Evolutionary conservation across 92 coral and sea anemone species (phyloP).

Genomic region (Desmophyllum pertusum): DNA sequence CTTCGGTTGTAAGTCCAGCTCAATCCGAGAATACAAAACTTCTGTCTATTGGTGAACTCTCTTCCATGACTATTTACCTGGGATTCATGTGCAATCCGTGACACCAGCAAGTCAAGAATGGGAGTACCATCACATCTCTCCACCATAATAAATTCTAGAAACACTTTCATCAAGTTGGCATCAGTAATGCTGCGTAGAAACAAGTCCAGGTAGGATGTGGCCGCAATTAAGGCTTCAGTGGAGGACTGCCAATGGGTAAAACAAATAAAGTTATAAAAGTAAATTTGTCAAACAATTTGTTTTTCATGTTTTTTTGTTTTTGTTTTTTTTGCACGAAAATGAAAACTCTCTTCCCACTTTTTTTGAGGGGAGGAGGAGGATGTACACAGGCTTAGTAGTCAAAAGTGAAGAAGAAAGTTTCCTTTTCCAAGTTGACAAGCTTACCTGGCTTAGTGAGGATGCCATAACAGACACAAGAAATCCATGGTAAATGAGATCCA

Average conservation of each 20-base stretch:
- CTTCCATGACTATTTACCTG: constrained; percentile 62
- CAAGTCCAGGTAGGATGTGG: constrained; percentile 93
- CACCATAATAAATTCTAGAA: constrained; percentile 83
- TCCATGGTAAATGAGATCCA: constrained; percentile 95
- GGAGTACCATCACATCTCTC: constrained; percentile 84
- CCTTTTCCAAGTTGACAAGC: not conserved
- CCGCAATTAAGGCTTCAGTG: constrained; percentile 92
- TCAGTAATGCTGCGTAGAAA: constrained; percentile 96
- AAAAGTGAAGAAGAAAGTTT: too few relatives aligned
- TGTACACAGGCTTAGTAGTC: too few relatives aligned
- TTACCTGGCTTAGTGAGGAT: constrained; percentile 92
- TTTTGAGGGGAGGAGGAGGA: too few relatives aligned
- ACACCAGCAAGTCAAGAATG: constrained; percentile 82
- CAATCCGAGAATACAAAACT: too few relatives aligned
- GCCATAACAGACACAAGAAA: constrained; percentile 99
- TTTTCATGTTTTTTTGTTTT: too few relatives aligned
- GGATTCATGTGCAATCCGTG: constrained; percentile 86
- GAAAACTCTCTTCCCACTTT: too few relatives aligned
- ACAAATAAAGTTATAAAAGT: not conserved
- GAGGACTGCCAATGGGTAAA: constrained; percentile 68
- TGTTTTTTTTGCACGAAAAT: too few relatives aligned
- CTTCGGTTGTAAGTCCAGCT: too few relatives aligned
- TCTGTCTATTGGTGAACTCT: too few relatives aligned
- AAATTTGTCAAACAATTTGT: too few relatives aligned
- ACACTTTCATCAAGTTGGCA: constrained; percentile 91